Evolutionary conservation across 2,113 vertebrate species (phyloP).

Genomic region (Saccopteryx leptura): DNA sequence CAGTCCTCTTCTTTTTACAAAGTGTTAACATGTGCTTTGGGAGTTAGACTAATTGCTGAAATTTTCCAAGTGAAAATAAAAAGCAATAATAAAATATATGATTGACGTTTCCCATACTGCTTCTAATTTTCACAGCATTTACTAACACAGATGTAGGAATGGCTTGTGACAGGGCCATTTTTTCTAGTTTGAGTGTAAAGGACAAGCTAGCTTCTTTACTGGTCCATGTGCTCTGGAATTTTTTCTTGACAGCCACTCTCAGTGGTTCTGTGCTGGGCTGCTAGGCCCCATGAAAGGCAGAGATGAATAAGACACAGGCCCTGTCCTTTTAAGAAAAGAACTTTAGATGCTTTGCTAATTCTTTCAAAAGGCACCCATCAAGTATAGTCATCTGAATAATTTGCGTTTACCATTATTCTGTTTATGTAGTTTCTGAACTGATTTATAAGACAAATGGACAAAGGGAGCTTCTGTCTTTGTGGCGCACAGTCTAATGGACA

Average conservation of each 20-base stretch:
- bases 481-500: neutral
- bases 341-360: neutral
- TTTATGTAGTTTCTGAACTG: neutral
- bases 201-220: neutral
- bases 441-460: neutral
- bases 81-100: neutral
- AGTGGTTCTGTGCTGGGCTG: fast-evolving
- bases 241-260: neutral
- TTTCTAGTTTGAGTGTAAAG: constrained; percentile 1
- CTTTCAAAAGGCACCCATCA: neutral
- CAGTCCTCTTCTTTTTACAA: constrained; percentile 17
- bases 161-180: neutral
- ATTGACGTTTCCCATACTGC: neutral
- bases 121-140: constrained; percentile 21
- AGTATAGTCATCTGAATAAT: constrained; percentile 16
- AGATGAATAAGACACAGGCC: neutral
- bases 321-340: neutral
- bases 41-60: neutral
- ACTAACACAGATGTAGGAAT: neutral
- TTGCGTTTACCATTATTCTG: neutral
- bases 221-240: neutral
- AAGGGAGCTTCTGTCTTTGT: neutral
- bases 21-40: neutral
- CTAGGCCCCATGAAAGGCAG: neutral
- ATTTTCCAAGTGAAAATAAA: neutral